Evolutionary conservation across 2,797 vertebrate genomes (phyloP).

Genomic region (Oreochromis grahami): DNA sequence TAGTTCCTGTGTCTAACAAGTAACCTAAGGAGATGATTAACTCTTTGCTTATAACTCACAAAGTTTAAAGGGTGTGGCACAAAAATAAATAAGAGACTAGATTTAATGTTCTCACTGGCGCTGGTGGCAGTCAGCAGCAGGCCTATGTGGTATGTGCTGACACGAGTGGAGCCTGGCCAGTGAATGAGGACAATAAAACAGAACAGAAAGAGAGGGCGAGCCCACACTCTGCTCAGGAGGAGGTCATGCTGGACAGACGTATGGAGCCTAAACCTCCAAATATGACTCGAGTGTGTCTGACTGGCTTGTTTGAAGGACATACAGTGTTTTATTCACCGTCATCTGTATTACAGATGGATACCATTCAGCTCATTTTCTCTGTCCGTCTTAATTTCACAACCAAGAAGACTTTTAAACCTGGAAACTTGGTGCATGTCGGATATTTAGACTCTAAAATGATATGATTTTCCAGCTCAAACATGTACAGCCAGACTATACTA

Average conservation of each 20-base stretch:
- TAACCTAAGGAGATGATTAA: background rate
- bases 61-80: background rate
- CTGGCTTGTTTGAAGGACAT: background rate
- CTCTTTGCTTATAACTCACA: background rate
- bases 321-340: background rate
- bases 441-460: background rate
- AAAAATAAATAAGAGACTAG: background rate
- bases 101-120: background rate
- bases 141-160: constrained; percentile 58
- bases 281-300: background rate
- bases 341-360: background rate
- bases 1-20: background rate
- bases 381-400: background rate
- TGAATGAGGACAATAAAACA: constrained; percentile 65
- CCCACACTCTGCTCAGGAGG: background rate
- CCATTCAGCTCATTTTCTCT: background rate
- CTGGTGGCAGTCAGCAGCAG: constrained; percentile 21
- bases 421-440: background rate
- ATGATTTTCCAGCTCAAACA: background rate
- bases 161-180: constrained; percentile 34
- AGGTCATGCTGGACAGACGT: constrained; percentile 17
- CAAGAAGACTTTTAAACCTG: background rate
- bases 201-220: constrained; percentile 32
- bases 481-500: background rate
- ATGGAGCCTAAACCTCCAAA: background rate